Evolutionary conservation across 1,140 invertebrate species (phyloP), one percentile per base, ranked within the genome.

Genomic region (Diachasmimorpha longicaudata): DNA sequence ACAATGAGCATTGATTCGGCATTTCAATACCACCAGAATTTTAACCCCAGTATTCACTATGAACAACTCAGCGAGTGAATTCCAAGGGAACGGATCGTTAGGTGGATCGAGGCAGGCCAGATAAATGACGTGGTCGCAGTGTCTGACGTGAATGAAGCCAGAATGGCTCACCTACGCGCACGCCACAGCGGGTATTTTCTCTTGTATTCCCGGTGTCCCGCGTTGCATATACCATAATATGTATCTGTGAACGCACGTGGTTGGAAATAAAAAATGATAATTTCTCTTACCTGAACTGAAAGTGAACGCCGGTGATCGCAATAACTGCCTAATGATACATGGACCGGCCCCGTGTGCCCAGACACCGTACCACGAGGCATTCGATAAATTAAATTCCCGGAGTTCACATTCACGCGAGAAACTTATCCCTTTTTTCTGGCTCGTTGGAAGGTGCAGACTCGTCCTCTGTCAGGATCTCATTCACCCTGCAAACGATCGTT

Each of bases 111-210:
- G 58, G 58, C 58, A 55, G 31, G 48, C 19, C 80, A 85, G 84
- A 85, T 84, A 85, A 85, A 85, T 85, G 84, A 85, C 79, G 81
- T 74, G 82, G 83, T 84, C 80, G 82, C 79, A 81, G 77, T 77
- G 81, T 83, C 82, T 83, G 84, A 85, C 84, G 81, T 84, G 84
- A 85, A 85, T 84, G 83, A 85, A 85, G 83, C 81, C 82, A 76
- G 80, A 79, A 81, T 81, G 78, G 81, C 78, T 83, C 77, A 79
- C 79, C 81, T 79, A 74, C 72, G 77, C 72, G 58, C 70, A 70
- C 73, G 69, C 77, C 66, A 68, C 72, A 63, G 58, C 58, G 58
- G 58, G 58, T 25, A n/a, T 63, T 63, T 9, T 55, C 48, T 16
- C 23, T 4, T 63, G 19, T 14, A 16, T 66, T 68, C 68, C 80